Conservation (phyloP, 2,797 vertebrate genomes). For the Chaenodraco wilsoni region DNA sequence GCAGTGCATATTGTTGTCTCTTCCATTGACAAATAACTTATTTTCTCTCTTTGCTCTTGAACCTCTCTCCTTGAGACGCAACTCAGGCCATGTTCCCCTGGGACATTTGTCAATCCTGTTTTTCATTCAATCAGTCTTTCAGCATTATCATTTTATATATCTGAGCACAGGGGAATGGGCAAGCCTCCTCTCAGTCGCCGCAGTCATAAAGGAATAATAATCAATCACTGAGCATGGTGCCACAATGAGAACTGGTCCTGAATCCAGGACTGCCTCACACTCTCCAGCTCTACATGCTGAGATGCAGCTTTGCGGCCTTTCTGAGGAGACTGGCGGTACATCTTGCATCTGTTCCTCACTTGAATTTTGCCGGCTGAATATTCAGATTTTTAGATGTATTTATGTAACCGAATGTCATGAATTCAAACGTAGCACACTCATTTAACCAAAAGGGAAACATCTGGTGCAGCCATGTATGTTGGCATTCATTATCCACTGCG, state of each 20-base stretch:
- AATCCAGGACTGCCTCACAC: constrained; percentile 32
- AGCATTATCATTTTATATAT: constrained; percentile 55
- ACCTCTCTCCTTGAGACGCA: constrained; percentile 4
- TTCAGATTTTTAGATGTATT: constrained; percentile 20
- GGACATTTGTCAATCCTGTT: constrained; percentile 25
- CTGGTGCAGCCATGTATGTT: constrained; percentile 3
- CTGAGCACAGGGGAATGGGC: constrained; percentile 39
- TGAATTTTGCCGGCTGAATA: constrained; percentile 2
- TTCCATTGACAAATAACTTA: background rate
- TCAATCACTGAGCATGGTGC: constrained; percentile 43
- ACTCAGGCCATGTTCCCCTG: constrained; percentile 17
- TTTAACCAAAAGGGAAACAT: constrained; percentile 10
- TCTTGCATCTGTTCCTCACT: background rate
- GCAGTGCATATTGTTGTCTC: background rate
- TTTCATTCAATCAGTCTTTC: constrained; percentile 39
- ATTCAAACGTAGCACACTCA: background rate
- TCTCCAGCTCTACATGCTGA: background rate
- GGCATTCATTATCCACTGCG: constrained; percentile 10
- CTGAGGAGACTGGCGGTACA: background rate
- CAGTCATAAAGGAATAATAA: constrained; percentile 52
- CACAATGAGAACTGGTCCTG: constrained; percentile 24
- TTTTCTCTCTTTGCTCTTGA: background rate
- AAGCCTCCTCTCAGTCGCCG: background rate
- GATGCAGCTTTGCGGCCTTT: constrained; percentile 17
- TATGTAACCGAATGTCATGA: constrained; percentile 2